phyloP scores from a whole-genome alignment of 2,113 vertebrate species.

The Laticauda colubrina region DNA sequence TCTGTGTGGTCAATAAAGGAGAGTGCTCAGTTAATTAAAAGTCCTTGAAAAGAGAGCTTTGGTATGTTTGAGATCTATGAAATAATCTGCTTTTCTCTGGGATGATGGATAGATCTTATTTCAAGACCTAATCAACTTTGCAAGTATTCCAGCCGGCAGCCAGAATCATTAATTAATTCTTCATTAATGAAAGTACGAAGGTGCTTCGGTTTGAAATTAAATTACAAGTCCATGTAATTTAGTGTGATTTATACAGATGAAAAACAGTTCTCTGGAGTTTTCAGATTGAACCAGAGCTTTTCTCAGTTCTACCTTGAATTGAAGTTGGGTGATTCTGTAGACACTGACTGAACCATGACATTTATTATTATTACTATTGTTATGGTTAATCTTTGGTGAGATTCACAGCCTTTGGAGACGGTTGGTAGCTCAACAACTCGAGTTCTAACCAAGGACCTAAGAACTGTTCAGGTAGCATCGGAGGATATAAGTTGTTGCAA shows the following conservation, averaged over 20 bases:
- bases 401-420: too few relatives aligned
- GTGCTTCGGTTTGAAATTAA: not conserved
- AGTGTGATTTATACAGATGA: not conserved
- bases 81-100: slow-evolving; percentile 59
- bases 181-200: not conserved
- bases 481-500: too few relatives aligned
- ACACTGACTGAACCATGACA: not conserved
- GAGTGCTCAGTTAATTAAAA: slow-evolving; percentile 29
- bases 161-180: not conserved
- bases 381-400: too few relatives aligned
- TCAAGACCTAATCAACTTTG: slow-evolving; percentile 60
- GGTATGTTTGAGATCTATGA: slow-evolving; percentile 11
- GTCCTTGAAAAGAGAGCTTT: slow-evolving; percentile 46
- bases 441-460: too few relatives aligned
- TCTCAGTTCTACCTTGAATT: not conserved
- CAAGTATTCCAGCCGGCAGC: not conserved
- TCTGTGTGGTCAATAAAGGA: slow-evolving; percentile 44
- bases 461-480: too few relatives aligned
- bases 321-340: not conserved
- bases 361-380: not conserved
- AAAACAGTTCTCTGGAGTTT: not conserved
- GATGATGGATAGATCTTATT: slow-evolving; percentile 55
- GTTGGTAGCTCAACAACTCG: too few relatives aligned
- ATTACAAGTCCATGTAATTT: not conserved
- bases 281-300: not conserved